Percentiles rank a stretch among this genome's conserved stretches.
Conservation (phyloP, 2,888 invertebrate species). For the Acrobasis suavella region DNA sequence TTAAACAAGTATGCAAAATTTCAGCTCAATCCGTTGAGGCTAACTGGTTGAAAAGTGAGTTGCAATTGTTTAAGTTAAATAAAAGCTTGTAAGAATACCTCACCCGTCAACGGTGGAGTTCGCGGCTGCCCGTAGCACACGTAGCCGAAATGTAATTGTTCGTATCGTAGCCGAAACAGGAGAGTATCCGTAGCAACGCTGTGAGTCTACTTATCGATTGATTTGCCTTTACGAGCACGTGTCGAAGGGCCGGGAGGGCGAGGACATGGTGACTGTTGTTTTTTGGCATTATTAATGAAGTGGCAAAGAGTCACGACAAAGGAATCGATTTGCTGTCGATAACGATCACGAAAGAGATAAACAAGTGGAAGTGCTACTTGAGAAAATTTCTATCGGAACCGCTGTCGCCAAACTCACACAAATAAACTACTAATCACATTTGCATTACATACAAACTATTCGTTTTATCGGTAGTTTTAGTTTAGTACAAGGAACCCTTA, state of each 20-base stretch:
- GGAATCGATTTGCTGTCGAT: background rate
- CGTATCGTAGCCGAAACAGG: conserved; percentile 22
- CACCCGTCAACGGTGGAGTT: background rate
- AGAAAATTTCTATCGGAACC: too few relatives aligned
- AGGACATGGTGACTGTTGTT: conserved; percentile 14
- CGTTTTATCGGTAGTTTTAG: too few relatives aligned
- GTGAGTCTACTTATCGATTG: conserved; percentile 30
- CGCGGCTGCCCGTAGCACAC: conserved; percentile 2
- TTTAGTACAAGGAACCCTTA: too few relatives aligned
- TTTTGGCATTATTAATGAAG: conserved; percentile 3
- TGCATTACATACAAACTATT: too few relatives aligned
- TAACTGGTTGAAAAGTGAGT: too few relatives aligned
- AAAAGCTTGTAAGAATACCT: too few relatives aligned
- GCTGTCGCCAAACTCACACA: too few relatives aligned
- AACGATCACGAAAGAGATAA: background rate
- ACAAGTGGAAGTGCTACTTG: too few relatives aligned
- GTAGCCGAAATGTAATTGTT: conserved; percentile 16
- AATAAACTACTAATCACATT: too few relatives aligned
- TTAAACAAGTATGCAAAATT: too few relatives aligned
- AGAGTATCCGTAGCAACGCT: conserved; percentile 33
- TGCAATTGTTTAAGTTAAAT: too few relatives aligned
- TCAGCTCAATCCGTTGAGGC: too few relatives aligned
- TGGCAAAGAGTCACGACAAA: background rate
- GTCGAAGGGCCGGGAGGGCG: conserved; percentile 21
- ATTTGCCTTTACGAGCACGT: conserved; percentile 24